Evolutionary conservation across 2,113 vertebrate genomes (phyloP).

Genomic region (Bathybates hornii): DNA sequence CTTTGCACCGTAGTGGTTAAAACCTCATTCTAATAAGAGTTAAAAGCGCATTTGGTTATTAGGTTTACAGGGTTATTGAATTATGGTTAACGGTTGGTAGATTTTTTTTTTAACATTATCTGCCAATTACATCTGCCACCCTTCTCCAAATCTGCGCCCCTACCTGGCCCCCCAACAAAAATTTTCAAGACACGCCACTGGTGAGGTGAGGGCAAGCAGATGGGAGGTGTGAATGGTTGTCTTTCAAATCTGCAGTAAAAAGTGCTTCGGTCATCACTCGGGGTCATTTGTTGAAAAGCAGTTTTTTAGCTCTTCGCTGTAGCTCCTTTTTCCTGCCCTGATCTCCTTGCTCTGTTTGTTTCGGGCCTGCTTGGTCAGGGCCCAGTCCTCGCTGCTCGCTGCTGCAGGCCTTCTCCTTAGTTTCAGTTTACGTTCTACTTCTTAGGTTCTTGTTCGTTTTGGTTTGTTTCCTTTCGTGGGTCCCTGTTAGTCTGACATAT

Average conservation of each 20-base stretch:
- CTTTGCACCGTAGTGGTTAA: too few species aligned
- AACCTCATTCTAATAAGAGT: too few species aligned
- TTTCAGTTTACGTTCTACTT: background rate
- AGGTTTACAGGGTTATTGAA: too few species aligned
- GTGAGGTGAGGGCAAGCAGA: background rate
- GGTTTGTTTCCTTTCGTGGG: background rate
- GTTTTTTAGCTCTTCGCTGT: background rate
- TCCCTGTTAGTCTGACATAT: background rate
- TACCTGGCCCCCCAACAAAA: too few species aligned
- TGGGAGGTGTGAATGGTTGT: background rate
- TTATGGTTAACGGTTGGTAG: too few species aligned
- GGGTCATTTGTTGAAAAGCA: background rate
- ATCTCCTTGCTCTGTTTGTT: background rate
- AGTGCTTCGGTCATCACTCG: background rate
- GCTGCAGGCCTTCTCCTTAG: background rate
- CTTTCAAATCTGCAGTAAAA: background rate
- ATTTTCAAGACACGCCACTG: background rate
- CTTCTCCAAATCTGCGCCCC: too few species aligned
- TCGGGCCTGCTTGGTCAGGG: fast-evolving
- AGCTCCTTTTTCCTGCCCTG: background rate
- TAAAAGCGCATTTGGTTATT: fast-evolving
- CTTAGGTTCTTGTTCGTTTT: background rate
- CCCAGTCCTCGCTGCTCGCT: background rate
- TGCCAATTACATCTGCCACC: too few species aligned
- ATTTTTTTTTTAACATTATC: too few species aligned